Conservation (phyloP, 2,888 invertebrate genomes). For the Acrocyrtus sp. region DNA sequence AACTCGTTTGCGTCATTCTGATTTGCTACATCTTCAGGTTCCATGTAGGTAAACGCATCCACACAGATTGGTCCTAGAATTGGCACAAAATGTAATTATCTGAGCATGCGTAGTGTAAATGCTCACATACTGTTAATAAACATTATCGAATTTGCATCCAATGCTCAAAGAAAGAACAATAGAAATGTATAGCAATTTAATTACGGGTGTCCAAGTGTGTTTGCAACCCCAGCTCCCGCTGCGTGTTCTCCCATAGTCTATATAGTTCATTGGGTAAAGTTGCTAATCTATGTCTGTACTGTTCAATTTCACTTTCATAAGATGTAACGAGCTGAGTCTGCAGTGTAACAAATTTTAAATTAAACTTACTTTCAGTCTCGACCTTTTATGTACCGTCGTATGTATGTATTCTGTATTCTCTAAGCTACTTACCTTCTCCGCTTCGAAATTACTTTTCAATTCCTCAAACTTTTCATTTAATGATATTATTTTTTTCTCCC, state of each 20-base stretch:
- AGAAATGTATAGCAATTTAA: too few species aligned
- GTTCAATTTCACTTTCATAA: constrained; percentile 54
- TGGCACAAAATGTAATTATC: too few species aligned
- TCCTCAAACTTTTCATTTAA: constrained; percentile 30
- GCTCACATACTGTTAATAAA: background rate
- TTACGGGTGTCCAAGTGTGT: constrained; percentile 21
- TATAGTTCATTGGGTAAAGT: constrained; percentile 54
- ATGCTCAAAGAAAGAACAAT: too few species aligned
- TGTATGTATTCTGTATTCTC: too few species aligned
- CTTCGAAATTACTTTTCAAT: constrained; percentile 21
- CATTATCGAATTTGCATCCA: too few species aligned
- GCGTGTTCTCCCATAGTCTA: constrained; percentile 53
- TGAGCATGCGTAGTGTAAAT: too few species aligned
- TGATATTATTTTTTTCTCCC: constrained; percentile 27
- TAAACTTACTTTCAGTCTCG: background rate
- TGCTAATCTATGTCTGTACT: constrained; percentile 49
- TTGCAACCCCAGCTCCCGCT: constrained; percentile 40
- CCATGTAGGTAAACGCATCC: constrained; percentile 29
- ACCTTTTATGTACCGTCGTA: background rate
- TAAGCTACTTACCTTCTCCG: constrained; percentile 41
- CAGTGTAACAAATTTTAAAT: background rate
- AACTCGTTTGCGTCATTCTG: too few species aligned
- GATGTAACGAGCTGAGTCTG: constrained; percentile 48
- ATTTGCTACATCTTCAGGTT: background rate
- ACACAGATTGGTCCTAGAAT: constrained; percentile 39